Evolutionary conservation across 1,140 invertebrate genomes (phyloP).

Genomic region (Drosophila asahinai): DNA sequence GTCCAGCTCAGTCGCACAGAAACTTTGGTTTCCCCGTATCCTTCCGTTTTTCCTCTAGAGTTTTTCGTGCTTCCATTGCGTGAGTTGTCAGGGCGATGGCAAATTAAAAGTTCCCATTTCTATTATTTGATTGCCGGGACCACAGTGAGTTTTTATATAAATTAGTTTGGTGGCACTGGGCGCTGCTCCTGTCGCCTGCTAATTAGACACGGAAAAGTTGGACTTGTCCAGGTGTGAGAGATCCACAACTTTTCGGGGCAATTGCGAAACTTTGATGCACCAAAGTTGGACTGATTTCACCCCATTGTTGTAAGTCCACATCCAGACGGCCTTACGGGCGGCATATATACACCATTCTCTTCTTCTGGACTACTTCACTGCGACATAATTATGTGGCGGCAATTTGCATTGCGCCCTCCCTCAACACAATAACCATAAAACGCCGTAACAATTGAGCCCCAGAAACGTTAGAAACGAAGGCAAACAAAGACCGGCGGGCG

Average conservation of each 20-base stretch:
- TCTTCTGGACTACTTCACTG: slow-evolving; percentile 31
- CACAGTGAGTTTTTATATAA: slow-evolving; percentile 64
- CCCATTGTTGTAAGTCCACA: slow-evolving; percentile 23
- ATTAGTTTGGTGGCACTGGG: slow-evolving; percentile 55
- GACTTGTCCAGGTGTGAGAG: slow-evolving; percentile 37
- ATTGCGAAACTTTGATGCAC: slow-evolving; percentile 36
- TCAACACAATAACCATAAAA: slow-evolving; percentile 74
- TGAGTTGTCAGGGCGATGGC: slow-evolving; percentile 56
- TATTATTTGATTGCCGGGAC: slow-evolving; percentile 58
- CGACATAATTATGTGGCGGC: slow-evolving; percentile 79
- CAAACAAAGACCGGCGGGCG: slow-evolving; percentile 28
- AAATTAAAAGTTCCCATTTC: slow-evolving; percentile 72
- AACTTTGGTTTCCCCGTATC: slow-evolving; percentile 16
- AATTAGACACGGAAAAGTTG: slow-evolving; percentile 75
- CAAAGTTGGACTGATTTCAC: slow-evolving; percentile 10
- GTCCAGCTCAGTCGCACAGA: neutral
- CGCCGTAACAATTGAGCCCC: slow-evolving; percentile 69
- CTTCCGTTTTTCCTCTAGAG: slow-evolving; percentile 5
- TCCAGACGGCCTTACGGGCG: slow-evolving; percentile 19
- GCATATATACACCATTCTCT: slow-evolving; percentile 33
- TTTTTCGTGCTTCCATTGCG: slow-evolving; percentile 45
- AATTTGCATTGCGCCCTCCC: slow-evolving; percentile 77
- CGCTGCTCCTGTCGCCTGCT: slow-evolving; percentile 47
- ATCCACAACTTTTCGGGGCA: slow-evolving; percentile 42
- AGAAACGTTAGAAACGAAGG: slow-evolving; percentile 22